Percentiles rank a stretch among this genome's conserved stretches.
These are phyloP conservation scores for Palythoa caribaeorum DNA, from an alignment of 92 coral and sea anemone genomes.

Conservation along the genomic window DNA sequence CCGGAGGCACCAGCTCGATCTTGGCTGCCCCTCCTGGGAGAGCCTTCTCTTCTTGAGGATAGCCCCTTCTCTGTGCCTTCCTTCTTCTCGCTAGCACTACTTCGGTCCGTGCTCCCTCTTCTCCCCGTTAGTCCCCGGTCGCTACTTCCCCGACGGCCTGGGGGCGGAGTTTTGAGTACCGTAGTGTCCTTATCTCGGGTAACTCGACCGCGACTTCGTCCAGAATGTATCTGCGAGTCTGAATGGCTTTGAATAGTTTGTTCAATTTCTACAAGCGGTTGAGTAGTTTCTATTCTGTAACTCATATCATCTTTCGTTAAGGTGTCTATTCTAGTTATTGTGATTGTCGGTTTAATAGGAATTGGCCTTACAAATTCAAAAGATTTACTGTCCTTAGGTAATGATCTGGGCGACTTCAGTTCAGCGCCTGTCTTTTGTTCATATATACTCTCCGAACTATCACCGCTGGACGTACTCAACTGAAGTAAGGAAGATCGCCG, in stretches of 20 bases:
- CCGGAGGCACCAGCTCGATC: conserved; percentile 54
- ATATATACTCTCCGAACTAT: conserved; percentile 89
- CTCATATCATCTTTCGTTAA: conserved; percentile 82
- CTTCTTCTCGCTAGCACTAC: conserved; percentile 52
- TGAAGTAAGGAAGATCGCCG: conserved; percentile 85
- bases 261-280: conserved; percentile 66
- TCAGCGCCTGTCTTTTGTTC: conserved; percentile 78
- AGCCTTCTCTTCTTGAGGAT: conserved; percentile 61
- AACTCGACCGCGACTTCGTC: conserved; percentile 79
- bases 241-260: conserved; percentile 80
- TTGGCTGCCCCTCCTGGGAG: conserved; percentile 60
- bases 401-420: conserved; percentile 77
- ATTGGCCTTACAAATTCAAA: conserved; percentile 97
- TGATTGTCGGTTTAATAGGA: conserved; percentile 88
- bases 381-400: conserved; percentile 84
- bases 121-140: conserved; percentile 38
- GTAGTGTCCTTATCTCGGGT: conserved; percentile 34
- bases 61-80: conserved; percentile 71
- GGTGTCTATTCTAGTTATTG: conserved; percentile 90
- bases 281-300: conserved; percentile 67
- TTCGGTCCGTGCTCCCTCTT: conserved; percentile 41
- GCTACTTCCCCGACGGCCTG: conserved; percentile 58
- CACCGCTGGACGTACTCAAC: conserved; percentile 89
- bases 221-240: conserved; percentile 83
- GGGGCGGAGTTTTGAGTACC: conserved; percentile 36